Base-by-base conservation (phyloP, 2,113 vertebrate species). In the Pithys albifrons region DNA sequence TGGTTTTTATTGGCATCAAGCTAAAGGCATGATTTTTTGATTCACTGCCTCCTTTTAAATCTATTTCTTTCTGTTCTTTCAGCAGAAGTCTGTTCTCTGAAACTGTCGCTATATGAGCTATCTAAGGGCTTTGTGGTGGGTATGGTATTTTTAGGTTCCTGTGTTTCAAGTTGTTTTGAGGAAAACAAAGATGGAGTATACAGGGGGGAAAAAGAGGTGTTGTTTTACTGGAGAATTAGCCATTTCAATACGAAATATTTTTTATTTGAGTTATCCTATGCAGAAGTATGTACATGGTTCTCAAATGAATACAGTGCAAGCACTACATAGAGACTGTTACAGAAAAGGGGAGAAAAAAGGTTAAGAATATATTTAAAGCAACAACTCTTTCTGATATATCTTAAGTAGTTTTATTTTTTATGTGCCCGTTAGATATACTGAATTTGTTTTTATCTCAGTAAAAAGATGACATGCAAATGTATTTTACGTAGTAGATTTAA, bases 391-490 rank as follows among this genome's bases (percentile, higher is more conserved):
- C 48, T 72, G 39, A 33, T 55, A 2, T 9, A 25, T 35, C 43
- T 57, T 62, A 35, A 88, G 35, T 64, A 51, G 24, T 87, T 85
- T 76, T 78, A 58, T 77, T 20, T 31, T 51, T 31, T 49, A 24
- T 27, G 11, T 85, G 16, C 29, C n/a, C 66, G 11, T 76, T 88
- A 71, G 39, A 71, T 74, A 59, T 12, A 61, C 3, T 85, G 74
- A 62, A 69, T 95, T 93, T 82, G 10, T 33, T 95, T 96, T 85
- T 48, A 74, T 95, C 76, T 67, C 41, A 61, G 6, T 83, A 22
- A 84, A 87, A 93, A 92, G 46, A 37, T 20, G 52, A 29, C n/a
- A 62, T 43, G 9, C 39, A 73, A 10, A 7, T 84, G 8, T 27
- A 25, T 57, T 94, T 94, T 88, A 73, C 65, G 77, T 85, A n/a